These are phyloP conservation scores for Ammospiza caudacuta DNA, from an alignment of 2,113 vertebrate genomes.

Conservation along the genomic window DNA sequence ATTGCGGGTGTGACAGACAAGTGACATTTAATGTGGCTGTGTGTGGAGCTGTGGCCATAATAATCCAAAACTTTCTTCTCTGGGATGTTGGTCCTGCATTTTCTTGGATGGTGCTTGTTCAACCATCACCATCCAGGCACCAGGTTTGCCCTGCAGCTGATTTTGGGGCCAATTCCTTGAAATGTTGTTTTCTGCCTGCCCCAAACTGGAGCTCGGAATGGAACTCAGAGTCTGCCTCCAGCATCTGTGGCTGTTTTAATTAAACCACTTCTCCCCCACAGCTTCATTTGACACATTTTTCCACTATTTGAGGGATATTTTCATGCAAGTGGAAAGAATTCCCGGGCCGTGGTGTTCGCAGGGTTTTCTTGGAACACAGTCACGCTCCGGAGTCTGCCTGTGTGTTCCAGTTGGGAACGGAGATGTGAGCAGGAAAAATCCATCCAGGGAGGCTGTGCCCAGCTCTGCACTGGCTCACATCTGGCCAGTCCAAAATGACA, in stretches of 20 bases:
- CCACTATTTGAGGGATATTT: constrained; percentile 3
- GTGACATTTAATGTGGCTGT: fast-evolving
- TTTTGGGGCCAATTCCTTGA: background rate
- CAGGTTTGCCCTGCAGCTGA: background rate
- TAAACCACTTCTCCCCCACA: background rate
- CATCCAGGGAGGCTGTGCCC: background rate
- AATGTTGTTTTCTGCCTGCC: background rate
- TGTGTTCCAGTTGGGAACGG: background rate
- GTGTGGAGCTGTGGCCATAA: background rate
- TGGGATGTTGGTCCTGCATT: background rate
- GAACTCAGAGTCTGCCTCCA: background rate
- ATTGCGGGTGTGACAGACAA: background rate
- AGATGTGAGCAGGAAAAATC: background rate
- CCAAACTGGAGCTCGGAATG: background rate
- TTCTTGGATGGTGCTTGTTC: background rate
- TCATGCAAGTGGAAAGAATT: constrained; percentile 51
- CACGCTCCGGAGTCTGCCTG: background rate
- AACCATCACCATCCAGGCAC: background rate
- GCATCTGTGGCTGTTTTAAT: constrained; percentile 3
- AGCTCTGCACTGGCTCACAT: background rate
- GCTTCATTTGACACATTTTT: constrained; percentile 12
- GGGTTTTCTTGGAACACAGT: background rate
- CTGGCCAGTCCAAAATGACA: fast-evolving
- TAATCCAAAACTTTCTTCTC: background rate
- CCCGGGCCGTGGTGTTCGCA: background rate